Base-by-base conservation (phyloP, 2,113 vertebrate genomes). In the Apistogramma diplotaenia region DNA sequence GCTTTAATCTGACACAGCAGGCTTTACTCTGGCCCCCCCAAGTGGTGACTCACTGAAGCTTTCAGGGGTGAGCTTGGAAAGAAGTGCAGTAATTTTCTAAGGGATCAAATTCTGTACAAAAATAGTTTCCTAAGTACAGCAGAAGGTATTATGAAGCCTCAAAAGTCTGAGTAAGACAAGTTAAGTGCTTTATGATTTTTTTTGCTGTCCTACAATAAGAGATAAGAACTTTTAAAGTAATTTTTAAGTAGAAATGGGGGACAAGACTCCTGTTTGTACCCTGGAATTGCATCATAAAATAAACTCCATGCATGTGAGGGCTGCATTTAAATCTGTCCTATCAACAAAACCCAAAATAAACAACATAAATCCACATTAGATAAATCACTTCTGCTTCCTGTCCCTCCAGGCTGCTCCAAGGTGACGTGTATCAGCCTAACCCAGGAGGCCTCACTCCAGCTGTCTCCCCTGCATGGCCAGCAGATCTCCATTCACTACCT, bases 361-460 rank as follows among this genome's bases (percentile, higher is more conserved):
- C 11, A 13, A 13, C 40, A 5, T 43, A 43, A 43, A 43, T 23
- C 21, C 16, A 62, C n/a, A 16, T 1, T 40, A 1, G 61, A 16
- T 18, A 21, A 40, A 8, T 57, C 33, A 49, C 21, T 29, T 61
- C 23, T 54, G 21, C 12, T 15, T 71, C 33, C 4, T 72, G n/a
- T 51, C 33, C 54, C 43, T 74, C 27, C 83, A 99, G 98, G 98
- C 75, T 99, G 98, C 92, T 98, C 98, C 95, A 99, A 99, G 91
- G 98, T 99, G 51, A 99, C 98, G 0, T 99, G 98, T 90, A 99
- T 99, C 95, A 98, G 97, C 75, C 73, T 99, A 87, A 99, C 97
- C 15, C 96, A 96, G 0, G 98, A 99, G 90, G 96, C 96, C 71
- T 97, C 97, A 21, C 96, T 97, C 85, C 97, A 98, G 93, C 95